Conservation (phyloP, 2,113 vertebrate genomes). For the Pituophis catenifer region DNA sequence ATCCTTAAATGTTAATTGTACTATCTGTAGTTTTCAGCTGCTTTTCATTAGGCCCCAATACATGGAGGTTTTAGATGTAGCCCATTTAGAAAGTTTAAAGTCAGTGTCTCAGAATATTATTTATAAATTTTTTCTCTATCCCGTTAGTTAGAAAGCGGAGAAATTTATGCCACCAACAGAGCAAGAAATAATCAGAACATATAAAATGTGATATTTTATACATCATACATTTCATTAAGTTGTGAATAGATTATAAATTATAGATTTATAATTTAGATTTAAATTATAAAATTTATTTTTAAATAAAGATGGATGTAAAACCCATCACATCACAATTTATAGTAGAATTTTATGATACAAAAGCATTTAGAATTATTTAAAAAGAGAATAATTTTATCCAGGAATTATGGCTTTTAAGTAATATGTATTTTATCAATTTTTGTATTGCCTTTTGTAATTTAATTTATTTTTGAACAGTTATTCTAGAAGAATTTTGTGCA, state of each 20-base stretch:
- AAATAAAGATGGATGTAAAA: conserved; percentile 42
- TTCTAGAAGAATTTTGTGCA: conserved; percentile 10
- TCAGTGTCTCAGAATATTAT: neutral
- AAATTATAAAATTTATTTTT: conserved; percentile 51
- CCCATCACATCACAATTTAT: neutral
- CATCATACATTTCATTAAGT: conserved; percentile 48
- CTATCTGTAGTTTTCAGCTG: conserved; percentile 40
- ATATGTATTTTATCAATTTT: conserved; percentile 31
- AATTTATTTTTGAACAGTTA: conserved; percentile 45
- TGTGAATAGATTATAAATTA: conserved; percentile 37
- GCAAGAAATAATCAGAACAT: conserved; percentile 59
- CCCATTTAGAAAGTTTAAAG: neutral
- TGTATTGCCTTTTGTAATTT: conserved; percentile 31
- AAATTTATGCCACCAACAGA: neutral
- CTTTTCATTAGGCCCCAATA: conserved; percentile 47
- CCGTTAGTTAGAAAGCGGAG: neutral
- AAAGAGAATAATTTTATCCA: neutral
- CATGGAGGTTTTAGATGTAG: conserved; percentile 33
- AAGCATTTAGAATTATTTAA: conserved; percentile 21
- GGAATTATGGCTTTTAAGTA: neutral
- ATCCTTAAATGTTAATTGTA: conserved; percentile 13
- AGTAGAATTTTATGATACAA: conserved; percentile 31
- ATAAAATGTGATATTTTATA: conserved; percentile 50
- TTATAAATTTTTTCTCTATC: neutral
- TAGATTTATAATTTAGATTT: neutral